Evolutionary conservation across 2,113 vertebrate genomes (phyloP).

Genomic region (Egretta garzetta): DNA sequence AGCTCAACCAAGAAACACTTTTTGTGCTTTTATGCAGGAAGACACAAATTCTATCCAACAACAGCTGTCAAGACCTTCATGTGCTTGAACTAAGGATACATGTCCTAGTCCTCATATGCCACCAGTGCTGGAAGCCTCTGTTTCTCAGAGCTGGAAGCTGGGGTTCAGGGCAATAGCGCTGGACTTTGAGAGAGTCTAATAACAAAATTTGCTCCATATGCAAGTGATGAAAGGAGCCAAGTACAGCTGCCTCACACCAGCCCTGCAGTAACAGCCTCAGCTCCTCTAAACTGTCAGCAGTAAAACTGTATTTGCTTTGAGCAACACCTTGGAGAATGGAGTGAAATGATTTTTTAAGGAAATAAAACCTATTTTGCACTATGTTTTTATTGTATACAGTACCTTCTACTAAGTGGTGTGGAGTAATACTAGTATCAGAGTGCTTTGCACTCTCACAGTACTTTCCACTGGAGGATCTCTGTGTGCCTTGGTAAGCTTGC

Average conservation of each 20-base stretch:
- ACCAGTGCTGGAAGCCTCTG: neutral
- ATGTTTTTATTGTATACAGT: neutral
- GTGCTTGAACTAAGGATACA: neutral
- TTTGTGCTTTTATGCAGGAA: neutral
- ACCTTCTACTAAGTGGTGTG: neutral
- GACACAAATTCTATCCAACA: neutral
- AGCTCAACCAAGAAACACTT: neutral
- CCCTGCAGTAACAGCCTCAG: neutral
- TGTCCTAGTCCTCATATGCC: neutral
- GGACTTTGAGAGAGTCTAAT: neutral
- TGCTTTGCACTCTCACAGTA: neutral
- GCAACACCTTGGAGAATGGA: slow-evolving; percentile 24
- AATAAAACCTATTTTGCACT: slow-evolving; percentile 8
- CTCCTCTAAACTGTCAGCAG: slow-evolving; percentile 24
- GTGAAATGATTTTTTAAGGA: slow-evolving; percentile 1
- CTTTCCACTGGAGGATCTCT: neutral
- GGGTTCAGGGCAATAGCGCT: neutral
- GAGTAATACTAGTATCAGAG: neutral
- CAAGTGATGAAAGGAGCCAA: slow-evolving; percentile 19
- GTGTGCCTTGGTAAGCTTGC: neutral
- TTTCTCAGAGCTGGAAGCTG: neutral
- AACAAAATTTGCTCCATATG: slow-evolving; percentile 1
- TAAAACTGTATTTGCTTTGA: slow-evolving; percentile 36
- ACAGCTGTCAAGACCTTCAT: neutral
- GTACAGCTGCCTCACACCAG: slow-evolving; percentile 14